Evolutionary conservation across 2,888 invertebrate genomes (phyloP).

Genomic region (Colletes collaris): DNA sequence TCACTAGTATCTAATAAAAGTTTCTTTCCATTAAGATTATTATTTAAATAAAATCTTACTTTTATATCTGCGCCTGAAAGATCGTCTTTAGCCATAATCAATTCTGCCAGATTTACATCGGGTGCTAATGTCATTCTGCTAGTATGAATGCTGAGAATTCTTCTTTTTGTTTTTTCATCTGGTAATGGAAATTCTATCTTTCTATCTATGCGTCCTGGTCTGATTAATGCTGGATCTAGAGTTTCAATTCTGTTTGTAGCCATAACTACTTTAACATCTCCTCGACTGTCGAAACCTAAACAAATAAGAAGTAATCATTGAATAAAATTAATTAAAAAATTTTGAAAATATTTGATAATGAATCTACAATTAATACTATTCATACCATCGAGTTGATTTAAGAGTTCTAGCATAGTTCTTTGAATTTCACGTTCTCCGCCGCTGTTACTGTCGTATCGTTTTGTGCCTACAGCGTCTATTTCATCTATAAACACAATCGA

Average conservation of each 20-base stretch:
- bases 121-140: slow-evolving; percentile 99
- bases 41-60: slow-evolving; percentile 82
- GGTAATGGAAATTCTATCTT: slow-evolving; percentile 99
- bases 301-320: neutral
- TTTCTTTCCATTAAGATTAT: neutral
- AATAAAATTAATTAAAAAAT: neutral
- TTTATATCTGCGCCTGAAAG: slow-evolving; percentile 98
- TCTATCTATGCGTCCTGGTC: slow-evolving; percentile 99
- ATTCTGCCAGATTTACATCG: slow-evolving; percentile 98
- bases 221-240: slow-evolving; percentile 98
- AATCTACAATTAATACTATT: slow-evolving; percentile 86
- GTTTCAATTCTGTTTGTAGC: slow-evolving; percentile 99
- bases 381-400: slow-evolving; percentile 98
- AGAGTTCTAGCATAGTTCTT: slow-evolving; percentile 98
- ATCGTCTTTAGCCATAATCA: slow-evolving; percentile 99
- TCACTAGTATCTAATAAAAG: neutral
- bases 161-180: slow-evolving; percentile 98
- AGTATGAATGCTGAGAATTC: slow-evolving; percentile 99
- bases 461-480: slow-evolving; percentile 99
- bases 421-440: slow-evolving; percentile 99
- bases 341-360: slow-evolving; percentile 55
- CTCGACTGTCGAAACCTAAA: slow-evolving; percentile 81
- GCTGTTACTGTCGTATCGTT: slow-evolving; percentile 99
- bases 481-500: slow-evolving; percentile 99
- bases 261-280: slow-evolving; percentile 92